A percentile compares a stretch with the other conserved stretches of the same genome.
Evolutionary conservation across 2,888 invertebrate species (phyloP).

Genomic region (Hemithea aestivaria): DNA sequence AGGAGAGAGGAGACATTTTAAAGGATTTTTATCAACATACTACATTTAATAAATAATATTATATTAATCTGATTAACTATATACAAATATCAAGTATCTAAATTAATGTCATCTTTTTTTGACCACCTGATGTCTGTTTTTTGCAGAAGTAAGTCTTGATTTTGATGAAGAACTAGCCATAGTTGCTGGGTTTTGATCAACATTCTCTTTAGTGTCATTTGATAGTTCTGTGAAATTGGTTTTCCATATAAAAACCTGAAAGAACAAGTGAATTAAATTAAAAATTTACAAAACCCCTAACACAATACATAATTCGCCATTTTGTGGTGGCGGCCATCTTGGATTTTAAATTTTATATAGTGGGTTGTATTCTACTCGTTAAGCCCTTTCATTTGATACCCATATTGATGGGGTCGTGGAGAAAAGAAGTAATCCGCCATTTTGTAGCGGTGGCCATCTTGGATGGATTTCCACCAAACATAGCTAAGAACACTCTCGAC

Average conservation of each 20-base stretch:
- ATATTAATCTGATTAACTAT: slow-evolving; percentile 21
- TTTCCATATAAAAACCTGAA: slow-evolving; percentile 75
- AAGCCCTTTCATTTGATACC: too few species aligned
- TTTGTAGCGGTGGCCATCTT: too few species aligned
- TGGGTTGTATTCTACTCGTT: too few species aligned
- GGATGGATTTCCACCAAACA: too few species aligned
- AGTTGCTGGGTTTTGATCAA: slow-evolving; percentile 39
- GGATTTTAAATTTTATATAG: too few species aligned
- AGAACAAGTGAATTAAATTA: too few species aligned
- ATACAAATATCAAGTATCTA: slow-evolving; percentile 15
- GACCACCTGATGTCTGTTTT: slow-evolving; percentile 54
- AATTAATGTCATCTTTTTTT: slow-evolving; percentile 41
- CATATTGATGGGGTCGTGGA: too few species aligned
- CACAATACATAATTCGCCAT: too few species aligned
- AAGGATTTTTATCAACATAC: slow-evolving; percentile 12
- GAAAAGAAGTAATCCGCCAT: too few species aligned
- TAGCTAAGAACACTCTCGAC: too few species aligned
- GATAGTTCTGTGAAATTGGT: slow-evolving; percentile 69
- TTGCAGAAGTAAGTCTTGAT: slow-evolving; percentile 39
- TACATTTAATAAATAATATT: slow-evolving; percentile 14
- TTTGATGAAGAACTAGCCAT: slow-evolving; percentile 40
- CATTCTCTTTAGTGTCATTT: slow-evolving; percentile 57
- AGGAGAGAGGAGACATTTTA: slow-evolving; percentile 36
- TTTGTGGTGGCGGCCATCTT: too few species aligned
- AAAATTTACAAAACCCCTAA: too few species aligned